These are phyloP conservation scores for Tauraco erythrolophus DNA, from an alignment of 2,113 vertebrate genomes.

Conservation along the genomic window DNA sequence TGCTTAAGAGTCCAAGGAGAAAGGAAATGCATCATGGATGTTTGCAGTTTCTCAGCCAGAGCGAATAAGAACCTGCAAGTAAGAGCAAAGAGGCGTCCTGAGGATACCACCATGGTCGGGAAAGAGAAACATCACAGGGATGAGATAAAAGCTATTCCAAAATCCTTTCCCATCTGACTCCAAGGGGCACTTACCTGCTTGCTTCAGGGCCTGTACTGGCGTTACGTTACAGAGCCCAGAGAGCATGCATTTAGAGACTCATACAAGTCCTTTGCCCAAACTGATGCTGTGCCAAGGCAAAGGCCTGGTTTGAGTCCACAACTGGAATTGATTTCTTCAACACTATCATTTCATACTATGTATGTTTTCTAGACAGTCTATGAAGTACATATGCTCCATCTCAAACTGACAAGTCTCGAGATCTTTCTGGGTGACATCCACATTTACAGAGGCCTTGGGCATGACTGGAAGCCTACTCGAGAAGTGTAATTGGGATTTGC, in stretches of 20 bases:
- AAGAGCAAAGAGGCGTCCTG: neutral
- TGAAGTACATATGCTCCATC: neutral
- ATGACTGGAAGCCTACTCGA: neutral
- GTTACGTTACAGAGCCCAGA: neutral
- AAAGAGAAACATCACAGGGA: neutral
- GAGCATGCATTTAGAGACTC: neutral
- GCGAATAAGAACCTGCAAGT: neutral
- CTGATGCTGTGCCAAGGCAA: neutral
- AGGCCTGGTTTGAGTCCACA: neutral
- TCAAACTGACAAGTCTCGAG: neutral
- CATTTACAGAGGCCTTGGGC: neutral
- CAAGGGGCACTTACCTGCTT: neutral
- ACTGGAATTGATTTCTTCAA: neutral
- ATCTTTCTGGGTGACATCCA: neutral
- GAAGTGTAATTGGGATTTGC: neutral
- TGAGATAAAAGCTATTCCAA: neutral
- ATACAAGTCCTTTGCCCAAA: neutral
- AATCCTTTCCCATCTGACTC: neutral
- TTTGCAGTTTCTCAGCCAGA: neutral
- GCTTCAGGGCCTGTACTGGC: neutral
- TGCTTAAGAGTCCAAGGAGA: neutral
- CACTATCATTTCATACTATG: neutral
- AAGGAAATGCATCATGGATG: neutral
- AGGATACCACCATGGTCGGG: neutral
- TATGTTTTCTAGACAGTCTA: neutral